Conservation (phyloP, 2,797 vertebrate species). For the Calcarius lapponicus region DNA sequence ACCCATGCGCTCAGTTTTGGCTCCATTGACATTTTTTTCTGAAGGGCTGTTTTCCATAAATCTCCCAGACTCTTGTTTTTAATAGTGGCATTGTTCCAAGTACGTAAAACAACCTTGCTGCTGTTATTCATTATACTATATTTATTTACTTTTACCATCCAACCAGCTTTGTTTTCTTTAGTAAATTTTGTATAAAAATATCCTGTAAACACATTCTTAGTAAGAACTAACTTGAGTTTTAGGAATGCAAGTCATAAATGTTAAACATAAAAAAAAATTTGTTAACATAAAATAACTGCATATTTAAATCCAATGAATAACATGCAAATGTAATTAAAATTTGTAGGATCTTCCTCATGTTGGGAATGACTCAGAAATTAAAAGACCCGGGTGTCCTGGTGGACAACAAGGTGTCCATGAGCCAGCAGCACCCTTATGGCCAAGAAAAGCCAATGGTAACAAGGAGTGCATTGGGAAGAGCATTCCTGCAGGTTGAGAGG, state of each 20-base stretch:
- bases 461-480: accelerated
- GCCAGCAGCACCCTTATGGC: accelerated
- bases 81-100: neutral
- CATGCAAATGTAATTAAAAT: neutral
- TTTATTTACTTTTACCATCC: neutral
- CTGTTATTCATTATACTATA: neutral
- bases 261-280: neutral
- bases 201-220: neutral
- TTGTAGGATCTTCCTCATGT: neutral
- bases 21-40: neutral
- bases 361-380: neutral
- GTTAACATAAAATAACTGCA: neutral
- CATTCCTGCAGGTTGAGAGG: accelerated
- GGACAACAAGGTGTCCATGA: accelerated
- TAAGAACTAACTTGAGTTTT: neutral
- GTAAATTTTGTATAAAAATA: neutral
- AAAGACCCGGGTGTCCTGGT: neutral
- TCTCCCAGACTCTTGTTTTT: neutral
- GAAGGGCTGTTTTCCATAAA: neutral
- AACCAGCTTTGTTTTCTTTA: neutral
- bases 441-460: too few relatives aligned
- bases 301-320: neutral
- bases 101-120: neutral
- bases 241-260: neutral
- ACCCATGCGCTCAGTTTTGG: neutral